These are phyloP conservation scores for Rhipidura dahli DNA, from an alignment of 2,113 vertebrate species.

Conservation along the genomic window DNA sequence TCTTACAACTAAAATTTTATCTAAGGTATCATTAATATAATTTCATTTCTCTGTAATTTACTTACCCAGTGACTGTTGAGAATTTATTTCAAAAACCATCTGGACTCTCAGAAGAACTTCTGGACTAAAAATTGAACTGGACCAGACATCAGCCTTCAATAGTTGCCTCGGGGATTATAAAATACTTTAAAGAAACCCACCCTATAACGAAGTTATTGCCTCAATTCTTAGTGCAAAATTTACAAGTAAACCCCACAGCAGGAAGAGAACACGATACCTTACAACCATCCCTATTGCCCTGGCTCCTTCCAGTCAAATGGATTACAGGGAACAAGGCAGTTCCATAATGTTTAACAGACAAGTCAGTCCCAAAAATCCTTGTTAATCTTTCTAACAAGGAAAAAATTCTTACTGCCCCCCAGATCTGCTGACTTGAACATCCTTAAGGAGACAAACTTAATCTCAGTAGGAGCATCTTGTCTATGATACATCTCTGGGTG, in stretches of 20 bases:
- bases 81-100: not conserved
- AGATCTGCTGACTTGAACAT: not conserved
- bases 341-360: not conserved
- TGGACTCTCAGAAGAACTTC: not conserved
- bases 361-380: not conserved
- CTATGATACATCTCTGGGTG: not conserved
- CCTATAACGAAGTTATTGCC: not conserved
- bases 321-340: not conserved
- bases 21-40: not conserved
- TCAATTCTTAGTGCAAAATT: not conserved
- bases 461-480: not conserved
- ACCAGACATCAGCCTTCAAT: not conserved
- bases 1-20: not conserved
- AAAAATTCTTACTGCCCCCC: not conserved
- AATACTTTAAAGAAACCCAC: not conserved
- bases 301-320: not conserved
- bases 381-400: not conserved
- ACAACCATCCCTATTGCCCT: not conserved
- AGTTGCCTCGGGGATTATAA: not conserved
- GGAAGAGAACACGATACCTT: not conserved
- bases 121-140: not conserved
- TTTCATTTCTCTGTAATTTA: not conserved
- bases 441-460: not conserved
- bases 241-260: not conserved
- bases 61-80: not conserved